Evolutionary conservation across 2,113 vertebrate genomes (phyloP).

Genomic region (Hippopotamus amphibius): DNA sequence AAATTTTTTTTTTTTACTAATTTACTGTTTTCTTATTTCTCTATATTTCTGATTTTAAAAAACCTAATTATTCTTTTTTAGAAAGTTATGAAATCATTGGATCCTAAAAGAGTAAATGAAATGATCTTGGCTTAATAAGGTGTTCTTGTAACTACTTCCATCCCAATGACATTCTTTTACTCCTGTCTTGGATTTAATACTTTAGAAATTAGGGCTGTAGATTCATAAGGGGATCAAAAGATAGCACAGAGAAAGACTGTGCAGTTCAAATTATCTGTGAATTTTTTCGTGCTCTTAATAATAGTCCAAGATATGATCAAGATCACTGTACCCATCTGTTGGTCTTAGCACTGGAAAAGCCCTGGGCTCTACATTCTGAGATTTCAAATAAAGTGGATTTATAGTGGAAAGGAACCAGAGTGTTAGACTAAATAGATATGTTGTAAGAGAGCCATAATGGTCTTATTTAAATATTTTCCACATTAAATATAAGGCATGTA

Average conservation of each 20-base stretch:
- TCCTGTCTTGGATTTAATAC: slow-evolving; percentile 32
- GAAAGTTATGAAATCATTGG: slow-evolving; percentile 48
- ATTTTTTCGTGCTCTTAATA: not conserved
- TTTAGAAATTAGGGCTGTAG: not conserved
- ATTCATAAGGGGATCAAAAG: not conserved
- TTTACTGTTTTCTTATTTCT: slow-evolving; percentile 37
- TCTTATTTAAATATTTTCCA: slow-evolving; percentile 72
- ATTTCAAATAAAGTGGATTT: slow-evolving; percentile 50
- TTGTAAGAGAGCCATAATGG: slow-evolving; percentile 35
- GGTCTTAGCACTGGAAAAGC: not conserved
- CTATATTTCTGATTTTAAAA: not conserved
- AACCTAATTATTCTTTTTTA: not conserved
- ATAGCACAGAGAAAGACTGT: not conserved
- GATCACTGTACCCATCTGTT: not conserved
- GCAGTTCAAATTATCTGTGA: slow-evolving; percentile 10
- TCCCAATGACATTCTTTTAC: not conserved
- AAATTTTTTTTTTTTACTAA: not conserved
- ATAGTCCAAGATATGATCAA: not conserved
- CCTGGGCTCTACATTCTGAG: not conserved
- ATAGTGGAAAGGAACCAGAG: slow-evolving; percentile 49
- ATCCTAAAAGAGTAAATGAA: slow-evolving; percentile 34
- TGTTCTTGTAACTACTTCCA: slow-evolving; percentile 17
- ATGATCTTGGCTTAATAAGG: not conserved
- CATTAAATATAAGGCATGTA: slow-evolving; percentile 42
- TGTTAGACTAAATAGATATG: slow-evolving; percentile 48